Evolutionary conservation across 2,113 vertebrate species (phyloP).

Genomic region (Melierax canorus): DNA sequence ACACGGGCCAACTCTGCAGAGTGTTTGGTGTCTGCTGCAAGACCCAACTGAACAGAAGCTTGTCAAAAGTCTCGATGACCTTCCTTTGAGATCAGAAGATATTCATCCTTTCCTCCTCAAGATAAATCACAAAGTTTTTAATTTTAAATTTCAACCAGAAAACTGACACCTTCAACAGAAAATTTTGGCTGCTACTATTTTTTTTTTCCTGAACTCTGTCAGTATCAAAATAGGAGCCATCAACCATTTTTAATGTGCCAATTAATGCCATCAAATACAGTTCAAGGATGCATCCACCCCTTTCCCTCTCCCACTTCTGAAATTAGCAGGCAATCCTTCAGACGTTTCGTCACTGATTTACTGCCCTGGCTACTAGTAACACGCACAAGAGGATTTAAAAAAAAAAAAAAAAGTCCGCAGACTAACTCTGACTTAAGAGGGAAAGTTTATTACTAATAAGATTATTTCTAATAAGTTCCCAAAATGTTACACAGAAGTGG

Average conservation of each 20-base stretch:
- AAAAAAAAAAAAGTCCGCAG: not conserved
- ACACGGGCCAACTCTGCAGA: not conserved
- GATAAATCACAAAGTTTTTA: not conserved
- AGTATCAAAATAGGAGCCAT: not conserved
- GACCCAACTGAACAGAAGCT: not conserved
- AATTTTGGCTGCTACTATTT: not conserved
- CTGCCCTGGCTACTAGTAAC: not conserved
- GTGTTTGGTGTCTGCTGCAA: not conserved
- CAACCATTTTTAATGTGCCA: not conserved
- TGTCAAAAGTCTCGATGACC: not conserved
- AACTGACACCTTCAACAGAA: not conserved
- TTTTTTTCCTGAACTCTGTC: not conserved
- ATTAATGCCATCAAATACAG: not conserved
- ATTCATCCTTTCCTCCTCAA: not conserved
- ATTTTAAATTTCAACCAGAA: not conserved
- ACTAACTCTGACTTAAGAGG: not conserved
- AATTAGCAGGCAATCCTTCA: not conserved
- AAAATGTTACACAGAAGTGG: not conserved
- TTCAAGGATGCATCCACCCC: not conserved
- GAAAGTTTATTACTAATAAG: slow-evolving; percentile 6
- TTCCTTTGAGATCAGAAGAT: not conserved
- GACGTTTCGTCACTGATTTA: not conserved
- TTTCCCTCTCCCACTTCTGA: not conserved
- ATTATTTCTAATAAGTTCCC: not conserved
- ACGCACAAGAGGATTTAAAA: not conserved